Base-by-base conservation (phyloP, 2,113 vertebrate species). In the Heterochromis multidens region DNA sequence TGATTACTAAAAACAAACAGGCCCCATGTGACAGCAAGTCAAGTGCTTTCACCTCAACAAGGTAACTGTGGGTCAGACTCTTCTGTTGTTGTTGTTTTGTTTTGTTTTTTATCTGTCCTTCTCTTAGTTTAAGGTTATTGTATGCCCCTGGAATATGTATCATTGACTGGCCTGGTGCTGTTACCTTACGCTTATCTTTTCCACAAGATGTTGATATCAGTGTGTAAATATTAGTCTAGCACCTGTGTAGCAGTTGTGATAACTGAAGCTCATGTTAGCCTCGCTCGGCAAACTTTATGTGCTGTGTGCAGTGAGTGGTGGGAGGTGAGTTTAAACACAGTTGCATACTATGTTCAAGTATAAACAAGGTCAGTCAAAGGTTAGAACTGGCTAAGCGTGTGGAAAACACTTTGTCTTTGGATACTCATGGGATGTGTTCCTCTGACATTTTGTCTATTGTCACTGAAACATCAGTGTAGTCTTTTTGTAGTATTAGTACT, bases 171-270 rank as follows among this genome's bases (percentile, higher is more conserved):
- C 57, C 83, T 19, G 3, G 13, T 72, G 12, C 52, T 60, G 67
- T 80, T 76, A n/a, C 37, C 5, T 72, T 16, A 35, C n/a, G 59
- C 62, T 86, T 93, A 90, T 89, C 79, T 77, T 88, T 85, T 87
- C 61, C 76, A 79, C 85, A 82, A 72, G 52, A 82, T 74, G 59
- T 84, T 77, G 17, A n/a, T 77, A 86, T 92, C 82, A 19, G 25
- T 80, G 63, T 77, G 72, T 90, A 93, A 95, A 95, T 93, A 95
- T 94, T 94, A 87, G 85, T 82, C 65, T 49, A 59, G 84, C 89
- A 85, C 43, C 87, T 59, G 49, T 67, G 54, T 56, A 52, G 83
- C 59, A 29, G 49, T 49, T 62, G 62, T 74, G 54, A 40, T 57
- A 54, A 43, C 56, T 37, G 54, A 82, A 72, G 65, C 79, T 19